phyloP scores from a whole-genome alignment of 23 tunicate genomes.

The Aplidium turbinatum region DNA sequence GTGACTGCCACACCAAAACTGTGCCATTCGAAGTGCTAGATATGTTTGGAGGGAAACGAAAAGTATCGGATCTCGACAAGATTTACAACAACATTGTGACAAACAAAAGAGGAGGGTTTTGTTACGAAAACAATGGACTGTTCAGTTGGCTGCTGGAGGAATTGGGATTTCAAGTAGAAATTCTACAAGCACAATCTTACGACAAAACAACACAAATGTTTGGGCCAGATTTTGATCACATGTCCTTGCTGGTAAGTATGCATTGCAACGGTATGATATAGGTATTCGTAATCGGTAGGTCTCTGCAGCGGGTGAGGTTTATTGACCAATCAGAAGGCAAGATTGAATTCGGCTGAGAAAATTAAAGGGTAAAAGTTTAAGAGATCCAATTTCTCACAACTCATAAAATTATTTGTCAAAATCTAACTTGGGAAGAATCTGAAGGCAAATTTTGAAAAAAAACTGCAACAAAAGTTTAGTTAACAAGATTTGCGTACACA shows the following conservation, averaged over 20 bases:
- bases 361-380: too few relatives aligned
- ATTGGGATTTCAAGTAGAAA: conserved; percentile 48
- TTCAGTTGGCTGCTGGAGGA: conserved; percentile 41
- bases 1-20: conserved; percentile 18
- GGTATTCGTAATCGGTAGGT: too few relatives aligned
- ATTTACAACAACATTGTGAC: conserved; percentile 53
- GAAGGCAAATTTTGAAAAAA: too few relatives aligned
- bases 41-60: conserved; percentile 63
- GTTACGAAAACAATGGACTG: conserved; percentile 52
- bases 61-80: conserved; percentile 35
- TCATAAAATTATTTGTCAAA: too few relatives aligned
- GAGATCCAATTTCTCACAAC: too few relatives aligned
- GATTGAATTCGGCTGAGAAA: too few relatives aligned
- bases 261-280: background rate
- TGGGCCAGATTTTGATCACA: conserved; percentile 39
- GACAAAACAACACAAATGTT: background rate
- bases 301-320: too few relatives aligned
- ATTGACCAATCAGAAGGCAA: too few relatives aligned
- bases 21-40: conserved; percentile 56
- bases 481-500: too few relatives aligned
- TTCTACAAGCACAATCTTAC: conserved; percentile 28
- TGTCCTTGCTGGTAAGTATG: conserved; percentile 34
- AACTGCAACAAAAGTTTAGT: too few relatives aligned
- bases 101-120: conserved; percentile 60
- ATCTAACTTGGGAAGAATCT: too few relatives aligned